Base-by-base conservation (phyloP, 1,140 invertebrate genomes). In the Drosophila ohnishii region DNA sequence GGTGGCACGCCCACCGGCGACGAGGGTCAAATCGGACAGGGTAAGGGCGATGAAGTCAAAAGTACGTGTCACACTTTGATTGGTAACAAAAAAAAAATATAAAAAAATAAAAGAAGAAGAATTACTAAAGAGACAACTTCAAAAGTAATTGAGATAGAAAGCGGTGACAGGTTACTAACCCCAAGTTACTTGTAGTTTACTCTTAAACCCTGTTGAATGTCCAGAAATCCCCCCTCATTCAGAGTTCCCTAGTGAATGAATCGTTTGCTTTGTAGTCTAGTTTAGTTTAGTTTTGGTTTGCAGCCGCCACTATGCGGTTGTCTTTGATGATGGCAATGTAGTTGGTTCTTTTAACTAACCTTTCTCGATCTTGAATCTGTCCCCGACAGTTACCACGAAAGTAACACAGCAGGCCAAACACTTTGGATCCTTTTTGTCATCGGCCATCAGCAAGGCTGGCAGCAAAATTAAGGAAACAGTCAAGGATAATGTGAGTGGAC, bases 401-500 rank as follows among this genome's bases (percentile, higher is more conserved):
- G 97, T 97, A 55, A 93, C 98, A 72, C 96, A 96, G 75, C 96
- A 97, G 32, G 97, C 97, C 91, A 98, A 96, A 94, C 97, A 94
- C 89, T 96, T 98, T 91, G 97, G 97, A 78, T 98, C 95, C 91
- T 97, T 97, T 92, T 93, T 98, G 66, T 97, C 96, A 92, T 97
- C 96, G 77, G 96, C 96, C 74, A 96, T 97, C 35, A 97, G 96
- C 92, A 97, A 97, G 93, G 97, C 97, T 60, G 96, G 96, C 22
- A 97, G 95, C 75, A 98, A 98, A 92, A 96, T 99, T 82, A 98
- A 98, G 94, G 97, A 98, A 92, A 97, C 96, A 81, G 97, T 98
- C 63, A 97, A 98, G 93, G 97, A 98, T 93, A 98, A 98, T 92
- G 97, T 98, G 92, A 96, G 95, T 95, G 40, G 2, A 10, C 3